Conservation (phyloP, 1,140 invertebrate genomes). For the Popillia japonica region DNA sequence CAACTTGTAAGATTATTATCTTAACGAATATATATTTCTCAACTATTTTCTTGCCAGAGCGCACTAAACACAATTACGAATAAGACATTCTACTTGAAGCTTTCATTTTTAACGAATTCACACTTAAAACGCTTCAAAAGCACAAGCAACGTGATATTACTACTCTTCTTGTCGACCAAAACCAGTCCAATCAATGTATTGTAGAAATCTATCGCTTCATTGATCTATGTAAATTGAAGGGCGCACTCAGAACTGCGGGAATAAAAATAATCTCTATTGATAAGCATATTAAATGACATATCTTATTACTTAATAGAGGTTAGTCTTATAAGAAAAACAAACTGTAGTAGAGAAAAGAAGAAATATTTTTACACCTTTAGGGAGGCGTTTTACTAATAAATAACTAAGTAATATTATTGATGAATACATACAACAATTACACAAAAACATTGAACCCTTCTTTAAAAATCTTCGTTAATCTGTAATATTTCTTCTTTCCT, state of each 20-base stretch:
- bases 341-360: constrained; percentile 7
- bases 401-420: not conserved
- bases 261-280: constrained; percentile 36
- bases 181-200: constrained; percentile 1
- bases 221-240: not conserved
- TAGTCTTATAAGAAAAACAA: not conserved
- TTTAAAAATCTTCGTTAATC: no score
- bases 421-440: not conserved
- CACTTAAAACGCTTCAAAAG: not conserved
- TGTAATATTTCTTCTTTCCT: no score
- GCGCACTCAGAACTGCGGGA: not conserved
- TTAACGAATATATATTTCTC: constrained; percentile 2
- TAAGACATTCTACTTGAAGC: not conserved
- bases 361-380: constrained; percentile 22
- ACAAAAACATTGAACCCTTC: no score
- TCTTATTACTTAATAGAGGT: constrained; percentile 31
- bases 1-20: not conserved
- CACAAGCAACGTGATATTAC: constrained; percentile 15
- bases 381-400: not conserved
- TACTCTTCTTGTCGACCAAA: not conserved
- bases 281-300: constrained; percentile 36
- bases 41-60: constrained; percentile 10
- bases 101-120: not conserved
- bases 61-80: not conserved
- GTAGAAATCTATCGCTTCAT: not conserved